These are phyloP conservation scores for Scyliorhinus canicula DNA, from an alignment of 2,797 vertebrate genomes.

Conservation along the genomic window DNA sequence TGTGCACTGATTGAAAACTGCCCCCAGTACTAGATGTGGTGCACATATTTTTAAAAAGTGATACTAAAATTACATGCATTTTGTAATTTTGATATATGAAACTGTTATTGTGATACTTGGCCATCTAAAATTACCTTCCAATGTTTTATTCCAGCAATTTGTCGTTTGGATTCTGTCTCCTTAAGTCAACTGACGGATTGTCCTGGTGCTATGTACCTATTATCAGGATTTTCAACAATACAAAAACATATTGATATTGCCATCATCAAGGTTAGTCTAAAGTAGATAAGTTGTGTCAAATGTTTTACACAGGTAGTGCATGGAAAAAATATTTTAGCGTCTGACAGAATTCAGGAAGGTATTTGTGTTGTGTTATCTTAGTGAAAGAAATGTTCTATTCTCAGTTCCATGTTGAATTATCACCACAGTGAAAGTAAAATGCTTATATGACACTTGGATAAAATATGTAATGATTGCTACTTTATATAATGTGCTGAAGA, in stretches of 20 bases:
- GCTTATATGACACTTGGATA: background rate
- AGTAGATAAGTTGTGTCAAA: background rate
- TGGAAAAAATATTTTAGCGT: background rate
- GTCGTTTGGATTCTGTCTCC: conserved; percentile 44
- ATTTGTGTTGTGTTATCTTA: background rate
- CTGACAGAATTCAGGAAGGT: background rate
- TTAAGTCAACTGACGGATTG: conserved; percentile 64
- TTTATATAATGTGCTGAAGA: background rate
- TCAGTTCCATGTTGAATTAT: background rate
- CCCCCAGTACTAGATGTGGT: too few species aligned
- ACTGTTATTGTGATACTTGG: conserved; percentile 47
- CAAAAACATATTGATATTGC: conserved; percentile 85
- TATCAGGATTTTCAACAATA: conserved; percentile 76
- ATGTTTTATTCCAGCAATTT: conserved; percentile 60
- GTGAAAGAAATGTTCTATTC: background rate
- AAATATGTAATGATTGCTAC: background rate
- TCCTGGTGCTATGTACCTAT: conserved; percentile 79
- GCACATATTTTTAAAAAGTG: background rate
- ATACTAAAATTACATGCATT: background rate
- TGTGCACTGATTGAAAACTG: background rate
- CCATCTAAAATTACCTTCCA: conserved; percentile 49
- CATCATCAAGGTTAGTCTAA: conserved; percentile 76
- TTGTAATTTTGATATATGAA: background rate
- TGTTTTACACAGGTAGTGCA: background rate
- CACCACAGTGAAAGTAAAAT: background rate